Percentiles rank a stretch among this genome's conserved stretches.
Conservation (phyloP, 2,113 vertebrate species). For the Panurus biarmicus region DNA sequence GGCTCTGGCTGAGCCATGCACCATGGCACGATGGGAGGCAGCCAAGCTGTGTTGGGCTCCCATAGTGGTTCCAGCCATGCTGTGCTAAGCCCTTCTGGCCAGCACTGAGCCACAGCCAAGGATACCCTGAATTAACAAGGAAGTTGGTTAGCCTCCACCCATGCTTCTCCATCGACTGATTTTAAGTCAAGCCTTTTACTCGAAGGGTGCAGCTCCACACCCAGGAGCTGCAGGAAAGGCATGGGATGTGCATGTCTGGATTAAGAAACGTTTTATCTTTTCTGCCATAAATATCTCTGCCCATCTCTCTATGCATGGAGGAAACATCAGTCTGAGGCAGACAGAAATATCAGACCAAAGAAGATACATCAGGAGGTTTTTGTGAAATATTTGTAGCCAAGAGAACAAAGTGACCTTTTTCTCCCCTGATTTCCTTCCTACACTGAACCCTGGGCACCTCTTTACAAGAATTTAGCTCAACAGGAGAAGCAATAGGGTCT, state of each 20-base stretch:
- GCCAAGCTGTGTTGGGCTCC: not conserved
- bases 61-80: not conserved
- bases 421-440: not conserved
- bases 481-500: not conserved
- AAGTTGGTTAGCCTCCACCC: not conserved
- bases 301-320: not conserved
- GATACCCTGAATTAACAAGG: not conserved
- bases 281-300: not conserved
- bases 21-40: rapidly evolving
- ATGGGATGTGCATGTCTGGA: not conserved
- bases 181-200: not conserved
- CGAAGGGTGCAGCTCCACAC: not conserved
- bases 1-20: not conserved
- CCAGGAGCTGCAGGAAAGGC: not conserved
- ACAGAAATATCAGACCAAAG: not conserved
- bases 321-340: not conserved
- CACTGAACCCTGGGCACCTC: not conserved
- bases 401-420: not conserved
- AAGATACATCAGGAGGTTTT: not conserved
- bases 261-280: not conserved
- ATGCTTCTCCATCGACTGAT: not conserved
- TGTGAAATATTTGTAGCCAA: not conserved
- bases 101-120: not conserved
- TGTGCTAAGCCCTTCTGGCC: not conserved
- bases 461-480: not conserved